These are phyloP conservation scores for Archips xylosteana DNA, from an alignment of 2,888 invertebrate species.

Conservation along the genomic window DNA sequence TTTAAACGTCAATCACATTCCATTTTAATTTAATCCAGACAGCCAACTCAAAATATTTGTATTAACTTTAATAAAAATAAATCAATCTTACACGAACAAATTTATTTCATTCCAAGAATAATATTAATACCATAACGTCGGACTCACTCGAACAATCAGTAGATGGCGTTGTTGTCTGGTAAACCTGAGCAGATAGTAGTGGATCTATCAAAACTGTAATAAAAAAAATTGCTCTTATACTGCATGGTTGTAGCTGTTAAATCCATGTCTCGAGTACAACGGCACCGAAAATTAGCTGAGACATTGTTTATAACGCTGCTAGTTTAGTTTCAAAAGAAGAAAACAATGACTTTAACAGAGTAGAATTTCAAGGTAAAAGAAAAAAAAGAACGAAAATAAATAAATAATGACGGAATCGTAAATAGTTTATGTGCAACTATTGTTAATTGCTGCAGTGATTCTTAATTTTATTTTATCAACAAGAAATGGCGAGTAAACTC, in stretches of 20 bases:
- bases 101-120: no score
- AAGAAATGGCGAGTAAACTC: constrained; percentile 54
- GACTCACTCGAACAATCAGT: no score
- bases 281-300: background rate
- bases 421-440: background rate
- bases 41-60: no score
- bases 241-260: background rate
- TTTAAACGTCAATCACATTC: no score
- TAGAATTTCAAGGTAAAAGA: constrained; percentile 5
- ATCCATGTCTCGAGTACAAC: background rate
- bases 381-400: constrained; percentile 32
- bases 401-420: background rate
- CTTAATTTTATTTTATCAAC: constrained; percentile 25
- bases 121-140: no score
- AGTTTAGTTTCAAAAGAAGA: background rate
- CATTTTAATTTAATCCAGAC: no score
- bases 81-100: no score
- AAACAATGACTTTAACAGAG: background rate
- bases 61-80: no score
- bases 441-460: background rate
- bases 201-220: no score
- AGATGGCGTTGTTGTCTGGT: no score
- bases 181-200: no score
- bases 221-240: no score
- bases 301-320: background rate